These are phyloP conservation scores for Babyrousa celebensis DNA, from an alignment of 2,797 vertebrate species.

Conservation along the genomic window DNA sequence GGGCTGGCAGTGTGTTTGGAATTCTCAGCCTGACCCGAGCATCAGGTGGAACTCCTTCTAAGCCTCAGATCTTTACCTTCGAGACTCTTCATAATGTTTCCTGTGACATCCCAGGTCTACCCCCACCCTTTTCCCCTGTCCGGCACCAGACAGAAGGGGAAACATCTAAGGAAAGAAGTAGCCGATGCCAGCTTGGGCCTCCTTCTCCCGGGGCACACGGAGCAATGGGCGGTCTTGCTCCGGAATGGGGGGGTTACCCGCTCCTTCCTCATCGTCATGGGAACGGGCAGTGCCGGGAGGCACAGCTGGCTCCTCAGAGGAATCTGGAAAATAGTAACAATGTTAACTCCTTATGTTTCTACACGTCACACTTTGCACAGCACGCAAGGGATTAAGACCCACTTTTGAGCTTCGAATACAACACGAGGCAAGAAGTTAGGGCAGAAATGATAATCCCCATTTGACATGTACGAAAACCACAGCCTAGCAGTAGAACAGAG, in stretches of 20 bases:
- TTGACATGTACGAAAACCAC: slow-evolving; percentile 55
- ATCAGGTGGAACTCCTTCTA: slow-evolving; percentile 82
- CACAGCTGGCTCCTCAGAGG: slow-evolving; percentile 78
- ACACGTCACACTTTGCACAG: slow-evolving; percentile 57
- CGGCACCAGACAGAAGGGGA: slow-evolving; percentile 66
- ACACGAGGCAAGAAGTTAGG: slow-evolving; percentile 52
- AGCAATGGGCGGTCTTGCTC: slow-evolving; percentile 79
- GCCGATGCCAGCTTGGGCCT: slow-evolving; percentile 74
- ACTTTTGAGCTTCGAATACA: slow-evolving; percentile 72
- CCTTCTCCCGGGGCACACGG: slow-evolving; percentile 77
- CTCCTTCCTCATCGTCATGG: slow-evolving; percentile 77
- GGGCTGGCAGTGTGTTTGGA: slow-evolving; percentile 78
- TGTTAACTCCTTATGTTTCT: slow-evolving; percentile 79
- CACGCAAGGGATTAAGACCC: slow-evolving; percentile 56
- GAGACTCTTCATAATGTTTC: slow-evolving; percentile 63
- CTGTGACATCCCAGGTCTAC: slow-evolving; percentile 79
- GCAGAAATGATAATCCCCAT: slow-evolving; percentile 51
- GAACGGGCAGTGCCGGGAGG: slow-evolving; percentile 65
- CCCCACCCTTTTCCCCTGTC: slow-evolving; percentile 81
- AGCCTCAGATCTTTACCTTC: slow-evolving; percentile 68
- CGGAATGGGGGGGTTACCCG: slow-evolving; percentile 51
- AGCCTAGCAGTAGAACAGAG: slow-evolving; percentile 23
- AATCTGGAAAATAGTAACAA: slow-evolving; percentile 85
- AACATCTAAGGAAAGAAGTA: slow-evolving; percentile 82
- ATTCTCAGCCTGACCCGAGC: slow-evolving; percentile 83